Percentiles rank a stretch among this genome's conserved stretches.
Conservation (phyloP, 2,888 invertebrate species). For the Labia minor region DNA sequence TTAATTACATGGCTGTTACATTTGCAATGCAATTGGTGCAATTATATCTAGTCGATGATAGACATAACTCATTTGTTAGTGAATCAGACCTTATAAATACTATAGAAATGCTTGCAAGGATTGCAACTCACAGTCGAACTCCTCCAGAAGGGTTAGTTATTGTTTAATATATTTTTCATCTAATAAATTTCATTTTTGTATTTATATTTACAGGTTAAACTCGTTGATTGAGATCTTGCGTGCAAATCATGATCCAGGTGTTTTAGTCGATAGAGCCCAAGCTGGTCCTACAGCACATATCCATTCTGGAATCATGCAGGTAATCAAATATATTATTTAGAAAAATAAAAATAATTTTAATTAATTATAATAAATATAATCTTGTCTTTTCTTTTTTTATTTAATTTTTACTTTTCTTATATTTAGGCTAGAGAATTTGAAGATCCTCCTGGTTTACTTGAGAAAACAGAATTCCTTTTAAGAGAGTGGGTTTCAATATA, state of each 20-base stretch:
- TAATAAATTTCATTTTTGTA: background rate
- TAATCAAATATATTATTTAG: constrained; percentile 43
- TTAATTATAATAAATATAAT: background rate
- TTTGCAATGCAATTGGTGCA: constrained; percentile 89
- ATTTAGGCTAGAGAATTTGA: constrained; percentile 70
- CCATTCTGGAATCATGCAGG: constrained; percentile 82
- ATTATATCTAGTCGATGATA: constrained; percentile 73
- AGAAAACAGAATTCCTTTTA: constrained; percentile 87
- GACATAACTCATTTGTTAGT: constrained; percentile 56
- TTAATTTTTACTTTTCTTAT: background rate
- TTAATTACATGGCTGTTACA: constrained; percentile 64
- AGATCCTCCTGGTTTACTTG: constrained; percentile 87
- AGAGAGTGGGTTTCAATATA: constrained; percentile 93
- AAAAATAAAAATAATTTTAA: background rate
- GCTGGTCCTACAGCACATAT: constrained; percentile 79
- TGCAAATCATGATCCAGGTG: constrained; percentile 58
- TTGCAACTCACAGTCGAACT: constrained; percentile 61
- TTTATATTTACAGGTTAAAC: constrained; percentile 42
- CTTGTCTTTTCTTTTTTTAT: background rate
- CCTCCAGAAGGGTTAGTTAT: constrained; percentile 64
- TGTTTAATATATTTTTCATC: background rate
- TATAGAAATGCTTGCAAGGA: constrained; percentile 68
- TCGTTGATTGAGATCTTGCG: constrained; percentile 71
- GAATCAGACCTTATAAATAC: constrained; percentile 81
- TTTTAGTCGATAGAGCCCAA: constrained; percentile 65